These are phyloP conservation scores for Actenoides lindsayi DNA, from an alignment of 2,113 vertebrate genomes.

Conservation along the genomic window DNA sequence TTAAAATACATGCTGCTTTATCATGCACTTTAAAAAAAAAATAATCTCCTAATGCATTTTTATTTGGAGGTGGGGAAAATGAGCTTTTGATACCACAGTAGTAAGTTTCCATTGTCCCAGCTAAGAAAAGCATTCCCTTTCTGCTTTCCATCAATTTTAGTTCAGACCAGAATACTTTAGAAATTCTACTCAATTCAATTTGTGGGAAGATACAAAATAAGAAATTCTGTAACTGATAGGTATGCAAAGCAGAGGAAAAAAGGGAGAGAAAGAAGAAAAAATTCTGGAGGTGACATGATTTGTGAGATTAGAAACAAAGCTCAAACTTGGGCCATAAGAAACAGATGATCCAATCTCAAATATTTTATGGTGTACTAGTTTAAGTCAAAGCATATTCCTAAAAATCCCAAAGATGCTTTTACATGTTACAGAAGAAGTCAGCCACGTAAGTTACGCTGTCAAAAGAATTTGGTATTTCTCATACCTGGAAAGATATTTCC, in stretches of 20 bases:
- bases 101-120: constrained; percentile 9
- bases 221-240: not conserved
- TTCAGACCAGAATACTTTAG: not conserved
- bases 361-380: not conserved
- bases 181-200: not conserved
- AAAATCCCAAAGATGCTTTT: not conserved
- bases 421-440: not conserved
- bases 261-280: constrained; percentile 58
- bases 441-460: not conserved
- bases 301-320: constrained; percentile 18
- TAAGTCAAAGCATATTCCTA: not conserved
- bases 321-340: not conserved
- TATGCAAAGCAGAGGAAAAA: constrained; percentile 59
- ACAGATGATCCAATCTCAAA: constrained; percentile 16
- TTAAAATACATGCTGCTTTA: not conserved
- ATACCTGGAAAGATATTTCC: constrained; percentile 18
- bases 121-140: constrained; percentile 60
- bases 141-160: constrained; percentile 38
- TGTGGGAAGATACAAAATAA: not conserved
- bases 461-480: constrained; percentile 39
- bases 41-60: not conserved
- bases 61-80: not conserved
- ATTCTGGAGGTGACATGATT: not conserved
- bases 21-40: not conserved
- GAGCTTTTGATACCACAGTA: not conserved